These are phyloP conservation scores for Protaetia brevitarsis DNA, from an alignment of 1,140 invertebrate genomes.

Conservation along the genomic window DNA sequence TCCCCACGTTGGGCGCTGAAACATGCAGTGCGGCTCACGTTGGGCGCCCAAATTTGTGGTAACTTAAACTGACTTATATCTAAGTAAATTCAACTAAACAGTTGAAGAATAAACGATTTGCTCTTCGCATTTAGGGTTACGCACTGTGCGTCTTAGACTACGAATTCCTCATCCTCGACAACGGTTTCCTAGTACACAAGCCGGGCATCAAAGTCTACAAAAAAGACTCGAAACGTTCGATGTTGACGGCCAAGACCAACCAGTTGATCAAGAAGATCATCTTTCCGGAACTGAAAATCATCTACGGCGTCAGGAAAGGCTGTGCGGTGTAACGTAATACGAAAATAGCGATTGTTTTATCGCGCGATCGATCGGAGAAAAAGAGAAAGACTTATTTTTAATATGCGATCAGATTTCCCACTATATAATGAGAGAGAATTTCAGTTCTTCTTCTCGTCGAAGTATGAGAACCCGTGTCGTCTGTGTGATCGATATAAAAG, in stretches of 20 bases:
- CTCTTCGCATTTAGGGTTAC: constrained; percentile 68
- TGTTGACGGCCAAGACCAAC: constrained; percentile 74
- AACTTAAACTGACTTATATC: too few species aligned
- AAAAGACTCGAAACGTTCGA: constrained; percentile 70
- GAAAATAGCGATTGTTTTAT: too few species aligned
- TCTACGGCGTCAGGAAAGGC: constrained; percentile 75
- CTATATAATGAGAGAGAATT: too few species aligned
- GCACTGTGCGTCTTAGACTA: constrained; percentile 82
- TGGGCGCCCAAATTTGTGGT: too few species aligned
- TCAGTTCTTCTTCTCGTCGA: too few species aligned
- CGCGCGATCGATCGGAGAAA: not conserved
- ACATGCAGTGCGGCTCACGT: too few species aligned
- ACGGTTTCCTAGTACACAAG: constrained; percentile 83
- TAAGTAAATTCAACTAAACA: not conserved
- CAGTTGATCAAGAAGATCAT: constrained; percentile 77
- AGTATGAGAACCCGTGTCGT: too few species aligned
- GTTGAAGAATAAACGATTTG: not conserved
- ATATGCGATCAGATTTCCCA: too few species aligned
- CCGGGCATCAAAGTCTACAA: constrained; percentile 81
- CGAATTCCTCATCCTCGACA: constrained; percentile 86
- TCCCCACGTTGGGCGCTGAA: too few species aligned
- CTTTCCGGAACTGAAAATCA: constrained; percentile 76
- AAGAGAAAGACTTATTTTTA: too few species aligned
- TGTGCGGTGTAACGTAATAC: constrained; percentile 81
- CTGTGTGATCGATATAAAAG: too few species aligned